These are phyloP conservation scores for Clarias fuscus DNA, from an alignment of 2,797 vertebrate species.

Conservation along the genomic window DNA sequence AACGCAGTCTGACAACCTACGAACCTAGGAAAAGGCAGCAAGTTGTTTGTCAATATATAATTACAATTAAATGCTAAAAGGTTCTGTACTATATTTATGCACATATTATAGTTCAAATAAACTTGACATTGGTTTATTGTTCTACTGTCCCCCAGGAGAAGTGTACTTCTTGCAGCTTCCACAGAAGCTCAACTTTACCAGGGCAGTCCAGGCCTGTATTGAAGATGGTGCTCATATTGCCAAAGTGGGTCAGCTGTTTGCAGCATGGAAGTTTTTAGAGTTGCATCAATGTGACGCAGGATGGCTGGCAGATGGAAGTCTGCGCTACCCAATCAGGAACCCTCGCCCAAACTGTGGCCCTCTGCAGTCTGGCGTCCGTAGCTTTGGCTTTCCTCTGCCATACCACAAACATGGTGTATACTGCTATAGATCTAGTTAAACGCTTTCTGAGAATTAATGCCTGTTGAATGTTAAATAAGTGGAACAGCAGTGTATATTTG, in stretches of 20 bases:
- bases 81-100: not conserved
- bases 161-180: constrained; percentile 79
- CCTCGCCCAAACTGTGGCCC: constrained; percentile 80
- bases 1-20: not conserved
- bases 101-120: not conserved
- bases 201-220: constrained; percentile 77
- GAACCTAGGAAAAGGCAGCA: not conserved
- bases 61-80: not conserved
- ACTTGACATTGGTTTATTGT: not conserved
- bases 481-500: not conserved
- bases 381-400: constrained; percentile 80
- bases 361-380: constrained; percentile 77
- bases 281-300: constrained; percentile 82
- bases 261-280: constrained; percentile 80
- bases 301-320: constrained; percentile 85
- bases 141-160: constrained; percentile 66
- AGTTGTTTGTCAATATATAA: not conserved
- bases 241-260: constrained; percentile 85
- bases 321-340: constrained; percentile 79
- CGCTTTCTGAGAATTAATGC: not conserved
- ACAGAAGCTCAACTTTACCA: constrained; percentile 72
- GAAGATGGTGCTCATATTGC: constrained; percentile 74
- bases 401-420: constrained; percentile 78
- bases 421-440: constrained; percentile 73
- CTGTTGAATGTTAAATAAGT: constrained; percentile 26